phyloP scores from a whole-genome alignment of 92 coral and sea anemone species.

The Heteractis magnifica region DNA sequence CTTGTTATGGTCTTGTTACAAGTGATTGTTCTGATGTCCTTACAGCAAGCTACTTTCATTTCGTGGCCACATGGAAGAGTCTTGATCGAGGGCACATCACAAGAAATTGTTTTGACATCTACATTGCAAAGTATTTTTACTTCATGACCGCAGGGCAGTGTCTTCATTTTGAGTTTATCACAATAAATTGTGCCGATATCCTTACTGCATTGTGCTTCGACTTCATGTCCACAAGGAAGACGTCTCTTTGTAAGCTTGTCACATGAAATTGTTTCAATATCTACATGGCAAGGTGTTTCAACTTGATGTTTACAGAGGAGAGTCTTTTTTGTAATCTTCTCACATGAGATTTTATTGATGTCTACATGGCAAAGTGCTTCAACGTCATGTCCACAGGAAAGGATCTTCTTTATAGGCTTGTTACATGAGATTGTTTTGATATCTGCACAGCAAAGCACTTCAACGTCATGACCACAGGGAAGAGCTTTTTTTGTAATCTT shows the following conservation, averaged over 20 bases:
- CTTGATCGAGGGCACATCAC: conserved; percentile 21
- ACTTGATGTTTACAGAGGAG: background rate
- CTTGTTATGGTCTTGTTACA: background rate
- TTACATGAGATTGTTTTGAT: background rate
- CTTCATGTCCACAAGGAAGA: background rate
- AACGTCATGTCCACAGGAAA: background rate
- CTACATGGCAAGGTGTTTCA: background rate
- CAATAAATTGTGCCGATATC: background rate
- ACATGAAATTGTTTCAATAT: background rate
- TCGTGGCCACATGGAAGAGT: conserved; percentile 18
- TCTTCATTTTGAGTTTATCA: background rate
- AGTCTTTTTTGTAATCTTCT: background rate
- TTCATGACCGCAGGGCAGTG: conserved; percentile 23
- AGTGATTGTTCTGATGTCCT: background rate
- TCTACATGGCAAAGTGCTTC: background rate
- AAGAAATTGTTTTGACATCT: background rate
- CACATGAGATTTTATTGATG: background rate
- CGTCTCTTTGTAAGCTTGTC: background rate
- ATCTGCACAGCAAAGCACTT: background rate
- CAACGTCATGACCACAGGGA: background rate
- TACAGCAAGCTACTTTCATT: background rate
- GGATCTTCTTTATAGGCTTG: background rate
- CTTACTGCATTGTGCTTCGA: background rate
- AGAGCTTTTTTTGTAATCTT: background rate
- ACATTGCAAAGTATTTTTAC: conserved; percentile 9